A percentile compares a stretch with the other conserved stretches of the same genome.
These are phyloP conservation scores for Synanthedon andrenaeformis DNA, from an alignment of 2,888 invertebrate species.

Conservation along the genomic window DNA sequence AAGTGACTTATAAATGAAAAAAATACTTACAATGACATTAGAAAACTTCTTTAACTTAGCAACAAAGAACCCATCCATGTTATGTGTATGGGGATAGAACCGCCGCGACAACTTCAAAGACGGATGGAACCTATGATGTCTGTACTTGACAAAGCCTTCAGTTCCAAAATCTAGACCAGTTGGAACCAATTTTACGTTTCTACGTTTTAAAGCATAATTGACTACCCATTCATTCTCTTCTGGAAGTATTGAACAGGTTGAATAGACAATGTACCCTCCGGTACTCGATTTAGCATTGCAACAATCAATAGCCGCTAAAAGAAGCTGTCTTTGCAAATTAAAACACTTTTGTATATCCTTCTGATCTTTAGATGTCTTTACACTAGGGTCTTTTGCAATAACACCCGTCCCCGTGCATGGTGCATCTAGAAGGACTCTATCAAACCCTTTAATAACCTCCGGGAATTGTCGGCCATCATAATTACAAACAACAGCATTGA, in stretches of 20 bases:
- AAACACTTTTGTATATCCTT: constrained; percentile 91
- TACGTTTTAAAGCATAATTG: constrained; percentile 92
- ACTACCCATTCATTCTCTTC: constrained; percentile 99
- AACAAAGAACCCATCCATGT: constrained; percentile 99
- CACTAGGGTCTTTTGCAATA: constrained; percentile 96
- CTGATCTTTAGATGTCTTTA: constrained; percentile 92
- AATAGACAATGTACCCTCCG: constrained; percentile 97
- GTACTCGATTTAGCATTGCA: constrained; percentile 91
- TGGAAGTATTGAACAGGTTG: constrained; percentile 96
- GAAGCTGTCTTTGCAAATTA: constrained; percentile 90
- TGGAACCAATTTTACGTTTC: constrained; percentile 93
- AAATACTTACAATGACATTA: constrained; percentile 72
- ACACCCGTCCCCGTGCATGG: constrained; percentile 99
- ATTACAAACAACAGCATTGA: constrained; percentile 90
- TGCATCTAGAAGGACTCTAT: constrained; percentile 95
- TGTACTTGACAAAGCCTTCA: constrained; percentile 92
- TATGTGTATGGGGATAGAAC: constrained; percentile 98
- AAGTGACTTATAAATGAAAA: too few relatives aligned
- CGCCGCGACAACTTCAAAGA: constrained; percentile 88
- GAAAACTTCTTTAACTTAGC: constrained; percentile 98
- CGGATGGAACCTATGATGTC: constrained; percentile 89
- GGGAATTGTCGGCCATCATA: constrained; percentile 92
- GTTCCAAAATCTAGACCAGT: constrained; percentile 96
- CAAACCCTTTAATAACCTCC: constrained; percentile 89
- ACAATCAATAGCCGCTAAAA: constrained; percentile 97